Evolutionary conservation across 2,113 vertebrate genomes (phyloP), one percentile per base, ranked within the genome.

Genomic region (Chionodraco myersi): DNA sequence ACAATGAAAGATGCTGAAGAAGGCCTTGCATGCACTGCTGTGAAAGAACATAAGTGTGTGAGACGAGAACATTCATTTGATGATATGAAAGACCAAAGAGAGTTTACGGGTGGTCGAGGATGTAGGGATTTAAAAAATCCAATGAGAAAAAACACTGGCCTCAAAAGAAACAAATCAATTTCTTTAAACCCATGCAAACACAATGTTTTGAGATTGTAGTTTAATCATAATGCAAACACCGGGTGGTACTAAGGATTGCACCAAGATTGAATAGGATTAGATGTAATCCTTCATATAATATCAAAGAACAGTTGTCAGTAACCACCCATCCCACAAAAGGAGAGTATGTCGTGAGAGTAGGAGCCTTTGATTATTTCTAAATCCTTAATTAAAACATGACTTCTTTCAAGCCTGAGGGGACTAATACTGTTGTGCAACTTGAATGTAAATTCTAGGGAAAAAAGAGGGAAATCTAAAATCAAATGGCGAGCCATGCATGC

Each of bases 281-380:
- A 89, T 78, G 54, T 91, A 89, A 93, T 91, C 86, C 87, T 76
- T 79, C 61, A 72, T 83, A 80, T 83, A 86, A 90, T 85, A 75
- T 92, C 72, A 88, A 75, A 82, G 59, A 83, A 48, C 85, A 81
- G 80, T 72, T 57, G 56, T 57, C 52, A 77, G 75, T 60, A 79
- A 78, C 63, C 9, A 2, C 4, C 11, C 48, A 49, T 85, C 60
- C 75, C 44, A 71, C 71, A 52, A 77, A 82, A 85, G 66, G 58
- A 69, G 44, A 82, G 68, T 58, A 59, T 56, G 54, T 72, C 47
- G 45, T 53, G 58, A n/a, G 13, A 62, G 56, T n/a, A 64, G 64
- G 16, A 34, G 49, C 21, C n/a, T 79, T 77, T 74, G 70, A 77
- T 87, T 80, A 65, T 61, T 75, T 76, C 71, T 41, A 77, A 83